Conservation (phyloP, 2,797 vertebrate species). For the Esox masquinongy region DNA sequence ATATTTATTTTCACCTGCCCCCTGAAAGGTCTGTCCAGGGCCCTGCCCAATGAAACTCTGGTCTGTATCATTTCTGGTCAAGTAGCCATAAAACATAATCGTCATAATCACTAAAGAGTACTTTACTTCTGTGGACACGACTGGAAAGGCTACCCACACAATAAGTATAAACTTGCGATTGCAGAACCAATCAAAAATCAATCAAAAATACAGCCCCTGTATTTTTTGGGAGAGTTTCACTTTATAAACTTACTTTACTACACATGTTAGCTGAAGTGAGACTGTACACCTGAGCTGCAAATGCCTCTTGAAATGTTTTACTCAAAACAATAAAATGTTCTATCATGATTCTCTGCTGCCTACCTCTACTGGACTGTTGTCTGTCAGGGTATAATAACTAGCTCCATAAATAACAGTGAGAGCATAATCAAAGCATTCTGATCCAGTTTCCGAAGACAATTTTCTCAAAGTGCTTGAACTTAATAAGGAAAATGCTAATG, state of each 20-base stretch:
- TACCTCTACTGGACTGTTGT: constrained; percentile 6
- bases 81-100: too few species aligned
- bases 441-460: constrained; percentile 59
- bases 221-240: background rate
- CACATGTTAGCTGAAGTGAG: background rate
- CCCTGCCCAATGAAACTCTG: too few species aligned
- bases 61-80: too few species aligned
- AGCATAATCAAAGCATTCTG: constrained; percentile 56
- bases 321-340: background rate
- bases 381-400: constrained; percentile 15
- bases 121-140: background rate
- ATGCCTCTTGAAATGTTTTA: background rate
- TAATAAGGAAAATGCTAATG: constrained; percentile 72
- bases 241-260: background rate
- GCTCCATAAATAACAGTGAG: constrained; percentile 50
- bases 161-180: background rate
- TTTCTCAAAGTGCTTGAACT: constrained; percentile 64
- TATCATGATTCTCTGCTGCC: constrained; percentile 3
- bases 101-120: background rate
- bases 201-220: background rate
- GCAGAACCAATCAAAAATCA: background rate
- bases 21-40: too few species aligned
- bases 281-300: background rate
- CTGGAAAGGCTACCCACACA: background rate
- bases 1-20: too few species aligned